phyloP scores from a whole-genome alignment of 2,797 vertebrate species.

The Borostomias antarcticus region DNA sequence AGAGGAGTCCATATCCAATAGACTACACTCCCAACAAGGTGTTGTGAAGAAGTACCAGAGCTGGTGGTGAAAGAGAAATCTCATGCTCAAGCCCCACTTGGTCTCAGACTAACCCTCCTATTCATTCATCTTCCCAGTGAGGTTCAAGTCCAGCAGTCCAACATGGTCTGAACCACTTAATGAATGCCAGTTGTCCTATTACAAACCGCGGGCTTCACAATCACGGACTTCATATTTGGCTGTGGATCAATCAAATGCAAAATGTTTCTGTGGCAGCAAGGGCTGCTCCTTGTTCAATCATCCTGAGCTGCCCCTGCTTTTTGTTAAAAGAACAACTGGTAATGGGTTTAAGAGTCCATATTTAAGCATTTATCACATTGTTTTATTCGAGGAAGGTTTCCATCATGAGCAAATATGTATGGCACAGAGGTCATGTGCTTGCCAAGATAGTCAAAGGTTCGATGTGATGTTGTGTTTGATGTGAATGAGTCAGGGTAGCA shows the following conservation, averaged over 20 bases:
- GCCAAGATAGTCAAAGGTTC: constrained; percentile 22
- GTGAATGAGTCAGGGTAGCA: no score
- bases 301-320: constrained; percentile 36
- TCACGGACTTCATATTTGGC: constrained; percentile 65
- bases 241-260: constrained; percentile 47
- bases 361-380: constrained; percentile 40
- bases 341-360: constrained; percentile 33
- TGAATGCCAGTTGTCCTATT: constrained; percentile 76
- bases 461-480: no score
- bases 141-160: constrained; percentile 32
- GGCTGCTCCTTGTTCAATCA: constrained; percentile 48
- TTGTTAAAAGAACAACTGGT: constrained; percentile 37
- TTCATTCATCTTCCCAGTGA: constrained; percentile 65
- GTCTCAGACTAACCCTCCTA: constrained; percentile 44
- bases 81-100: constrained; percentile 52
- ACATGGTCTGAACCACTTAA: constrained; percentile 60
- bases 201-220: constrained; percentile 58
- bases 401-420: neutral
- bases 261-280: constrained; percentile 33
- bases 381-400: constrained; percentile 33
- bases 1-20: constrained; percentile 51
- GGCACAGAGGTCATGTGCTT: constrained; percentile 12
- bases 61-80: constrained; percentile 76
- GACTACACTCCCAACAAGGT: constrained; percentile 73
- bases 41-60: constrained; percentile 74